A percentile compares a stretch with the other conserved stretches of the same genome.
Evolutionary conservation across 1,140 invertebrate species (phyloP).

Genomic region (Polypedilum vanderplanki): DNA sequence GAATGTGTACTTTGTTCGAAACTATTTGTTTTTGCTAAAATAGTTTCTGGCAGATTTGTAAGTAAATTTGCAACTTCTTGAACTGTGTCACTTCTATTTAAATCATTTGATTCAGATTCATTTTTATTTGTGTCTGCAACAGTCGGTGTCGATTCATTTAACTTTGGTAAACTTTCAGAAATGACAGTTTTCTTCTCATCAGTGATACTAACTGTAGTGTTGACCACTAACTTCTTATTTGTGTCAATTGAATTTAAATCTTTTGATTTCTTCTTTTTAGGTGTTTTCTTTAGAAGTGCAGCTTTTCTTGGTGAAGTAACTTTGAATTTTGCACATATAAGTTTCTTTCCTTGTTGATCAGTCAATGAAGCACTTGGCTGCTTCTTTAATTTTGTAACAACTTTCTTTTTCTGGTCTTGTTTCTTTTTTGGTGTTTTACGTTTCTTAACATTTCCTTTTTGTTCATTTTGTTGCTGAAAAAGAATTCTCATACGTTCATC

Average conservation of each 20-base stretch:
- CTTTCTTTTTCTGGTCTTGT: not conserved
- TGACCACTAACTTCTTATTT: not conserved
- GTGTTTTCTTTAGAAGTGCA: not conserved
- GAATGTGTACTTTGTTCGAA: not conserved
- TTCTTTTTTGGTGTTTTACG: not conserved
- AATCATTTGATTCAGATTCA: not conserved
- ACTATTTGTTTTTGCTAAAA: not conserved
- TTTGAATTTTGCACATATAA: not conserved
- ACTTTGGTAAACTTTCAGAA: not conserved
- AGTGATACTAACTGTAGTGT: not conserved
- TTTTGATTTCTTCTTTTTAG: not conserved
- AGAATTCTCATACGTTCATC: not conserved
- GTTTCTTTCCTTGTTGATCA: not conserved
- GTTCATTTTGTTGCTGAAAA: not conserved
- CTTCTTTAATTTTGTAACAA: not conserved
- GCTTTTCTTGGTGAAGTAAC: not conserved
- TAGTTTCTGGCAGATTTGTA: not conserved
- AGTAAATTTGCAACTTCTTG: not conserved
- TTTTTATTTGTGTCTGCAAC: not conserved
- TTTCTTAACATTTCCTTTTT: not conserved
- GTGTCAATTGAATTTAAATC: not conserved
- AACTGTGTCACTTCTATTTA: constrained; percentile 22
- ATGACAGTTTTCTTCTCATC: not conserved
- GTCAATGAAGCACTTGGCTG: not conserved
- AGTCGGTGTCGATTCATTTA: not conserved